Evolutionary conservation across 2,888 invertebrate genomes (phyloP).

Genomic region (Morpho achilles): DNA sequence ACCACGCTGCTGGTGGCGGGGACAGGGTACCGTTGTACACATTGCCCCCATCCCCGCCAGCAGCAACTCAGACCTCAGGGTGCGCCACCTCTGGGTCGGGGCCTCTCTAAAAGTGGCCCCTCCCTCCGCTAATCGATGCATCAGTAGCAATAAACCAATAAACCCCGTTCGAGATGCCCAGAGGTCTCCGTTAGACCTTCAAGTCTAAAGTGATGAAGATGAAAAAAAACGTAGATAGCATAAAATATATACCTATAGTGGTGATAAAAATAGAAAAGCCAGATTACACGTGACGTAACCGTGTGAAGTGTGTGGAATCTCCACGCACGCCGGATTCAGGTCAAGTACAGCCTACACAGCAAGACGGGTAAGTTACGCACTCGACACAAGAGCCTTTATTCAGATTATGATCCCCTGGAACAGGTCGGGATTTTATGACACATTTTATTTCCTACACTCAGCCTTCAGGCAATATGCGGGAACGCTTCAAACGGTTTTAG

Average conservation of each 20-base stretch:
- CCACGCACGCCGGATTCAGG: constrained; percentile 54
- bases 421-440: constrained; percentile 19
- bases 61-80: too few relatives aligned
- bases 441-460: constrained; percentile 16
- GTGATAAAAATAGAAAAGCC: background rate
- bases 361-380: constrained; percentile 29
- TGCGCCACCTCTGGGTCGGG: too few relatives aligned
- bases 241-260: background rate
- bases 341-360: constrained; percentile 48
- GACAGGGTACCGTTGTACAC: too few relatives aligned
- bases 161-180: too few relatives aligned
- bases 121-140: too few relatives aligned
- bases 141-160: too few relatives aligned
- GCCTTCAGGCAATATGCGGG: constrained; percentile 16
- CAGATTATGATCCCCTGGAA: constrained; percentile 21
- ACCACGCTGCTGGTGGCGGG: too few relatives aligned
- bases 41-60: too few relatives aligned
- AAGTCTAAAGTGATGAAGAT: too few relatives aligned
- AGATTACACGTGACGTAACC: constrained; percentile 9
- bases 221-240: too few relatives aligned
- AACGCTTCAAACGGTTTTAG: constrained; percentile 6
- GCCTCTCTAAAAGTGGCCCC: too few relatives aligned
- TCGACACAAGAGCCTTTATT: constrained; percentile 16
- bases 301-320: constrained; percentile 37
- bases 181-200: too few relatives aligned